These are phyloP conservation scores for Brevipalpus yothersi DNA, from an alignment of 1,140 invertebrate species.

Conservation along the genomic window DNA sequence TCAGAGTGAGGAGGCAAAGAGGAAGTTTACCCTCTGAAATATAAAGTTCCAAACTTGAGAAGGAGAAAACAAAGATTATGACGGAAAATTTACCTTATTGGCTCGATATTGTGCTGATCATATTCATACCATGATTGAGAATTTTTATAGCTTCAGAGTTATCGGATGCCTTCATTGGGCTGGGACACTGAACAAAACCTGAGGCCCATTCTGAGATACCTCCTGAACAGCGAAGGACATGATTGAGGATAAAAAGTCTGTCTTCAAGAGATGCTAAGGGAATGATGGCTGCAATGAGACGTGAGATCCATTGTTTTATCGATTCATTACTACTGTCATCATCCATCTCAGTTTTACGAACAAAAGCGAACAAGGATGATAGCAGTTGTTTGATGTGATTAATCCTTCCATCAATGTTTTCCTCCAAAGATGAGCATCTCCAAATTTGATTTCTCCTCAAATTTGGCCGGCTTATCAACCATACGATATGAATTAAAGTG, in stretches of 20 bases:
- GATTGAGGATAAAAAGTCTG: slow-evolving; percentile 8
- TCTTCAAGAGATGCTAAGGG: background rate
- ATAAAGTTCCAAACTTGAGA: background rate
- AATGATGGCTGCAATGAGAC: background rate
- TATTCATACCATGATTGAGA: slow-evolving; percentile 5
- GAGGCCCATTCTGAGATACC: background rate
- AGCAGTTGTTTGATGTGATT: background rate
- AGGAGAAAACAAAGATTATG: background rate
- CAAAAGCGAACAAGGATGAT: slow-evolving; percentile 1
- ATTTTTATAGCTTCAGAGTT: background rate
- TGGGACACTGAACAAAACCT: slow-evolving; percentile 2
- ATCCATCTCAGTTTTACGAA: background rate
- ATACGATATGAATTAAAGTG: slow-evolving; percentile 95
- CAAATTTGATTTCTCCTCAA: slow-evolving; percentile 77
- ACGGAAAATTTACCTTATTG: background rate
- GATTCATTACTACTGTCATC: background rate
- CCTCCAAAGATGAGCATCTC: slow-evolving; percentile 45
- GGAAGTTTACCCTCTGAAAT: too few relatives aligned
- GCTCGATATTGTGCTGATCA: slow-evolving; percentile 7
- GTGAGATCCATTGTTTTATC: background rate
- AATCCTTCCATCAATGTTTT: background rate
- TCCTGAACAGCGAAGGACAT: slow-evolving; percentile 7
- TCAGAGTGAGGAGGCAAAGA: too few relatives aligned
- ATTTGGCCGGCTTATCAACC: slow-evolving; percentile 93
- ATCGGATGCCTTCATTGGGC: slow-evolving; percentile 1